Evolutionary conservation across 2,797 vertebrate genomes (phyloP).

Genomic region (Gambelia wislizenii): DNA sequence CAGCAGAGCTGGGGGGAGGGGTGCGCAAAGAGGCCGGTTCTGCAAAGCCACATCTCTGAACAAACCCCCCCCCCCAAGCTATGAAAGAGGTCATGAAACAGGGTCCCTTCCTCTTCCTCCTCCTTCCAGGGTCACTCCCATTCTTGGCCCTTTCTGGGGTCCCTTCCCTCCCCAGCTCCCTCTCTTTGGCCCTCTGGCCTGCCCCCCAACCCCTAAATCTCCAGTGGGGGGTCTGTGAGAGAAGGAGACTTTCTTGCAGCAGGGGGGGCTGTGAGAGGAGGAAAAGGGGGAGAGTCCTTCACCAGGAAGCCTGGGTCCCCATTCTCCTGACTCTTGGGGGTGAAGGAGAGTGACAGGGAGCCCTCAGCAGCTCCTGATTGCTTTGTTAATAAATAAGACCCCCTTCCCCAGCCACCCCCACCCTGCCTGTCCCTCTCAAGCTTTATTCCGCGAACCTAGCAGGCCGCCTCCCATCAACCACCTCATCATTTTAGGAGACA

Average conservation of each 20-base stretch:
- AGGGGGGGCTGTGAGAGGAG: not conserved
- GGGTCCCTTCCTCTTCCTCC: not conserved
- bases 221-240: not conserved
- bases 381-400: constrained; percentile 31
- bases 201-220: constrained; percentile 11
- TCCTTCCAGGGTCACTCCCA: not conserved
- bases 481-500: not conserved
- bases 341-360: not conserved
- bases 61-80: not conserved
- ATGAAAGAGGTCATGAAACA: constrained; percentile 3
- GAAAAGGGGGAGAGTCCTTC: not conserved
- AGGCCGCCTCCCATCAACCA: not conserved
- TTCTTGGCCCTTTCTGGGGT: not conserved
- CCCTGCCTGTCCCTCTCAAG: not conserved
- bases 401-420: constrained; percentile 15
- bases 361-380: not conserved
- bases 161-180: not conserved
- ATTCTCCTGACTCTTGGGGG: not conserved
- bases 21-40: constrained; percentile 17
- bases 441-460: not conserved
- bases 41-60: constrained; percentile 47
- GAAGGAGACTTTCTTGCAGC: not conserved
- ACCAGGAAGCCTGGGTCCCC: not conserved
- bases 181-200: not conserved
- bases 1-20: constrained; percentile 24